Conservation (phyloP, 2,113 vertebrate species). For the Oceanites oceanicus region DNA sequence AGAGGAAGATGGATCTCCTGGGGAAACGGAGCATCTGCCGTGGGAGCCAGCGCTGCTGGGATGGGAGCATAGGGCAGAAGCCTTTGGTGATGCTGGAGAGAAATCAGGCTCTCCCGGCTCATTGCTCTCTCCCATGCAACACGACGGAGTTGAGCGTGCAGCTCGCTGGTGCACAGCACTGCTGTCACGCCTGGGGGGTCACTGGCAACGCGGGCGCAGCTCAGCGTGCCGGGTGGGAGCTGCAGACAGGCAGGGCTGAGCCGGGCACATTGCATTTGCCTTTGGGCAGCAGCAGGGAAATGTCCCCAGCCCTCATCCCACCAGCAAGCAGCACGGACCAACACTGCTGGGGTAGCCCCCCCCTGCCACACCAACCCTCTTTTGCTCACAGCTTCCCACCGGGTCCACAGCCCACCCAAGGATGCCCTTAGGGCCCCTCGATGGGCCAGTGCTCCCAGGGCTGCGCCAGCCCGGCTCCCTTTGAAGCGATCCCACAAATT, state of each 20-base stretch:
- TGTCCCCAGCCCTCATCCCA: neutral
- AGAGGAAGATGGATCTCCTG: neutral
- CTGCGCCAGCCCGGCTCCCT: neutral
- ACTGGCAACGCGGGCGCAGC: neutral
- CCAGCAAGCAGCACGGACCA: neutral
- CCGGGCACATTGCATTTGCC: neutral
- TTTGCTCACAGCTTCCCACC: neutral
- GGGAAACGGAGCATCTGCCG: neutral
- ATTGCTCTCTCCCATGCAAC: neutral
- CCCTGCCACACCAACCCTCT: neutral
- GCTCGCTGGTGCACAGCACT: neutral
- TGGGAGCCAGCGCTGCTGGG: neutral
- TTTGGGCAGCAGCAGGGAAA: neutral
- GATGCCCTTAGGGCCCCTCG: neutral
- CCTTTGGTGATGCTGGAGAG: neutral
- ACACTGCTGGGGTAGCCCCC: neutral
- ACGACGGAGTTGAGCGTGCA: rapidly evolving
- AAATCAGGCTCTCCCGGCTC: neutral
- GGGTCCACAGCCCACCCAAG: neutral
- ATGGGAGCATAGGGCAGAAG: neutral
- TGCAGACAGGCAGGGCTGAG: neutral
- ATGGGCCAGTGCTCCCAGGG: neutral
- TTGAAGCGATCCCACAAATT: neutral
- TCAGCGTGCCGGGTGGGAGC: neutral
- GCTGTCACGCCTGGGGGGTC: neutral